Conservation (phyloP, 1,140 invertebrate species). For the Drosophila mayri region DNA sequence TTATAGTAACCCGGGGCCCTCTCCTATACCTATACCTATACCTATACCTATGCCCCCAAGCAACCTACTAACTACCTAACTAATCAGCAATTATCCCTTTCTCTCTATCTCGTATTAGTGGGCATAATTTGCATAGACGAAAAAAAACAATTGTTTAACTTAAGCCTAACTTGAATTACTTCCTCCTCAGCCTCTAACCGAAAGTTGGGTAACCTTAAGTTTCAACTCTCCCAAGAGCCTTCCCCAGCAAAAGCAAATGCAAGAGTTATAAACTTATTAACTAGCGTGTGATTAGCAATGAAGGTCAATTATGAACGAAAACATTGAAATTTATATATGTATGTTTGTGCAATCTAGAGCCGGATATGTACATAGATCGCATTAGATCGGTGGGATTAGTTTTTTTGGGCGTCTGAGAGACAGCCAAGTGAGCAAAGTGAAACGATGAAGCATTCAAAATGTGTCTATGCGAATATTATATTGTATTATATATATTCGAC, state of each 20-base stretch:
- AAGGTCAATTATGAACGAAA: constrained; percentile 84
- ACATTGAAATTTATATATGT: constrained; percentile 58
- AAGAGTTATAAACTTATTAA: constrained; percentile 52
- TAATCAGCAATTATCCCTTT: constrained; percentile 11
- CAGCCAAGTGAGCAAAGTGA: constrained; percentile 54
- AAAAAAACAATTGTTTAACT: constrained; percentile 18
- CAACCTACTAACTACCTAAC: constrained; percentile 41
- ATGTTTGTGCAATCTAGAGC: constrained; percentile 47
- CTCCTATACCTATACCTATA: constrained; percentile 23
- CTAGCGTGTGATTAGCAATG: constrained; percentile 84
- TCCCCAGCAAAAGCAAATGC: constrained; percentile 58
- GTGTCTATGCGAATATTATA: constrained; percentile 75
- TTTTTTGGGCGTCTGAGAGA: constrained; percentile 49
- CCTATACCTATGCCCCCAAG: constrained; percentile 9
- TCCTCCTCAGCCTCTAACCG: constrained; percentile 1
- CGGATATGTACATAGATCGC: constrained; percentile 15
- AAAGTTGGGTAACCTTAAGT: constrained; percentile 17
- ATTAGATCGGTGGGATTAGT: constrained; percentile 36
- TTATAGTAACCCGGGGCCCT: constrained; percentile 15
- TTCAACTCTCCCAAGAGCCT: constrained; percentile 31
- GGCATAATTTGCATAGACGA: constrained; percentile 29
- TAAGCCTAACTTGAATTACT: constrained; percentile 7
- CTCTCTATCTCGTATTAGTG: constrained; percentile 27
- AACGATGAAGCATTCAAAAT: constrained; percentile 80
- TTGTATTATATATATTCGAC: constrained; percentile 49